Conservation (phyloP, 1,140 invertebrate genomes). For the Penaeus japonicus region DNA sequence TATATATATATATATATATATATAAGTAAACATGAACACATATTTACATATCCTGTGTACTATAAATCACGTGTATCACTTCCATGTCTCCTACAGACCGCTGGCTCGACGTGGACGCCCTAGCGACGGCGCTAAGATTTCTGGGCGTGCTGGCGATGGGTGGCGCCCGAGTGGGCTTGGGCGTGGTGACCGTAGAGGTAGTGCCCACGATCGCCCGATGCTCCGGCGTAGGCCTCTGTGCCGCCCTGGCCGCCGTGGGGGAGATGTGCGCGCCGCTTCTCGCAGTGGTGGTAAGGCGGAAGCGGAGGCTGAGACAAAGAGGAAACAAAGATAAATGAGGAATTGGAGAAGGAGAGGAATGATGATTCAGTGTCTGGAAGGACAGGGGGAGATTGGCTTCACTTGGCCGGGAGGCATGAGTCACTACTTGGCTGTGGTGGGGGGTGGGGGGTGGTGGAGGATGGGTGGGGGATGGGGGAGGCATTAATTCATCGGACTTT, state of each 20-base stretch:
- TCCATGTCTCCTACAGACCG: not conserved
- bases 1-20: too few species aligned
- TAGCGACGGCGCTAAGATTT: conserved; percentile 24
- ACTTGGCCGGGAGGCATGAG: too few species aligned
- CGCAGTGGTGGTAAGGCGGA: conserved; percentile 25
- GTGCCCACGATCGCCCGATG: conserved; percentile 46
- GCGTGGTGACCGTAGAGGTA: conserved; percentile 38
- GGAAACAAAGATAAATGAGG: too few species aligned
- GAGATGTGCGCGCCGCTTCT: conserved; percentile 34
- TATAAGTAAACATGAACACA: too few species aligned
- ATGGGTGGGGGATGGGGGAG: too few species aligned
- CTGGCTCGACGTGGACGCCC: conserved; percentile 20
- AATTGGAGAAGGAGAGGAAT: not conserved
- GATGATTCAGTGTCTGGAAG: too few species aligned
- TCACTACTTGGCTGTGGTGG: too few species aligned
- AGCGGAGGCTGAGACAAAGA: not conserved
- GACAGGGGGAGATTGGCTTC: too few species aligned
- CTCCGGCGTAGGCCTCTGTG: conserved; percentile 36
- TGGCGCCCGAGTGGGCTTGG: conserved; percentile 30
- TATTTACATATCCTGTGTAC: too few species aligned
- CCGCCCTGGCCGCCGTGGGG: conserved; percentile 42
- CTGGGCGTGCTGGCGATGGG: conserved; percentile 27
- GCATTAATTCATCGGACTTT: too few species aligned
- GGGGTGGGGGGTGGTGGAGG: too few species aligned
- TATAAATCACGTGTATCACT: not conserved